Evolutionary conservation across 2,113 vertebrate species (phyloP).

Genomic region (Kryptolebias marmoratus): DNA sequence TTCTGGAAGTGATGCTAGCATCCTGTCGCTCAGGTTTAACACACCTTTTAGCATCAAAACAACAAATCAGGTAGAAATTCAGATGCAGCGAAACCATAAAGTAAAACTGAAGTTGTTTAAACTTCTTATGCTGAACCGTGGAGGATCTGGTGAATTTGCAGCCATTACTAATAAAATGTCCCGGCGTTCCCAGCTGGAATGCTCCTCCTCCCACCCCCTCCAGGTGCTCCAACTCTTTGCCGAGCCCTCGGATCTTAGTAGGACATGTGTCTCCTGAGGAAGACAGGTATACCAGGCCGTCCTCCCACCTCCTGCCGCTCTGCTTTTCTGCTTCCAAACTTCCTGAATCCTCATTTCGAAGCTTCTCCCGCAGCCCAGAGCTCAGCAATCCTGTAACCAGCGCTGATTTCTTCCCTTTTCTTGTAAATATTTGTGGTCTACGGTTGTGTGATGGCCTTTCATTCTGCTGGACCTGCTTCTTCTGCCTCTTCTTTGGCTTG

Average conservation of each 20-base stretch:
- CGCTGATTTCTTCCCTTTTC: slow-evolving; percentile 5
- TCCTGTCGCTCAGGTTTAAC: too few species aligned
- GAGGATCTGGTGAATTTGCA: neutral
- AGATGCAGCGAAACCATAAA: too few species aligned
- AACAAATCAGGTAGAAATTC: too few species aligned
- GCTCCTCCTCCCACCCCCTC: slow-evolving; percentile 34
- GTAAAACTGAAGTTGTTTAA: neutral
- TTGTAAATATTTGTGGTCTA: slow-evolving; percentile 40
- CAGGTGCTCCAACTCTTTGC: slow-evolving; percentile 90
- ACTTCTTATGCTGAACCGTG: neutral
- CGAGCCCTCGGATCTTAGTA: slow-evolving; percentile 96
- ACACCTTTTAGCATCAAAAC: too few species aligned
- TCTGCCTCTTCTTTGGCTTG: slow-evolving; percentile 25
- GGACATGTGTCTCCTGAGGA: slow-evolving; percentile 93
- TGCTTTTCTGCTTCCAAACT: slow-evolving; percentile 42
- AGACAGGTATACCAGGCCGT: slow-evolving; percentile 89
- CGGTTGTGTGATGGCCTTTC: slow-evolving; percentile 31
- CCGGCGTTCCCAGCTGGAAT: slow-evolving; percentile 52
- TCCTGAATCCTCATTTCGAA: slow-evolving; percentile 6
- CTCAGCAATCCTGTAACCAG: slow-evolving; percentile 14
- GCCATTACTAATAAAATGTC: slow-evolving; percentile 38
- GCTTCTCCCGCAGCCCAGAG: slow-evolving; percentile 9
- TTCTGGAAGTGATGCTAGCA: too few species aligned
- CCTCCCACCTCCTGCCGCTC: slow-evolving; percentile 28
- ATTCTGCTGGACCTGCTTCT: slow-evolving; percentile 46